Base-by-base conservation (phyloP, 53 echinoderm and acorn worm species). In the Mesocentrotus franciscanus region DNA sequence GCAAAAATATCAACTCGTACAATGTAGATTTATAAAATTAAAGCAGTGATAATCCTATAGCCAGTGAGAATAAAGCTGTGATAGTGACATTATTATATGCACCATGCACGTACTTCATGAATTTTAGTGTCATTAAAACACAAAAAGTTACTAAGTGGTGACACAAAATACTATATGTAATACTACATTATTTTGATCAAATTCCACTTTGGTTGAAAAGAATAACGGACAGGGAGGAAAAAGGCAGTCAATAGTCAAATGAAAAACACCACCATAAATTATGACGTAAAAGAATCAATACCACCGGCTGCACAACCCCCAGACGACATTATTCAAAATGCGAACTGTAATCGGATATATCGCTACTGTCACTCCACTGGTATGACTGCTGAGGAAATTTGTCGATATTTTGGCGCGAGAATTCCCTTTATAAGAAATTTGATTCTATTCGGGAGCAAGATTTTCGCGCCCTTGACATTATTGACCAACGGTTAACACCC, bases 251-350 rank as follows among this genome's bases (percentile, higher is more conserved):
- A 22, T 81, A 42, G 42, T 81, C 36, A 81, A 81, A 81, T 81
- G 36, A 81, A 81, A 39, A 81, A 42, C 81, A 39, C 81, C 81
- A 42, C 81, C 81, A 81, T 22, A 81, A 39, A 81, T 81, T 42
- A 81, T 81, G 81, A 81, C 81, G 81, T 81, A 81, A 39, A 81
- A n/a, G 32, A 39, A 81, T 81, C 81, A 20, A 81, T 81, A 81
- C 42, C 42, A 76, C 81, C 81, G 81, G 36, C 81, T 81, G 81
- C 81, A 81, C 9, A 81, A 81, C 36, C 81, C 42, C 81, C 81
- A 81, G 36, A 81, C 81, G 81, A 20, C 42, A 81, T 81, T 42
- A 81, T 36, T 39, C 39, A 81, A 81, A 36, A 36, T 81, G 36
- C 42, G 42, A 81, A 81, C 29, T 17, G 81, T 39, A 81, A 42